Conservation (phyloP, 2,888 invertebrate genomes). For the Drosophila bunnanda region DNA sequence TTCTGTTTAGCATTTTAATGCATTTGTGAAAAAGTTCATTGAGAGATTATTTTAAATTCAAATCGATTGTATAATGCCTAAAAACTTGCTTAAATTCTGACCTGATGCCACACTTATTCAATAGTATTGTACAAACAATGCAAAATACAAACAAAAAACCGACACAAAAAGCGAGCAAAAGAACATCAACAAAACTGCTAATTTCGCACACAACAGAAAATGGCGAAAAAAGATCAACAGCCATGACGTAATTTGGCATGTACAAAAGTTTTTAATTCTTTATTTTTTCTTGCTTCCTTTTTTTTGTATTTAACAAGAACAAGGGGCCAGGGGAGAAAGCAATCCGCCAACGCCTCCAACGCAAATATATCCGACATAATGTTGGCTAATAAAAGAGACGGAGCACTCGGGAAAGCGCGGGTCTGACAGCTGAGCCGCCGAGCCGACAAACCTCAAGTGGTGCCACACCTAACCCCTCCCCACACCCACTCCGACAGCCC, state of each 20-base stretch:
- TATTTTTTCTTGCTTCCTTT: conserved; percentile 10
- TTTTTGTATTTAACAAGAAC: conserved; percentile 30
- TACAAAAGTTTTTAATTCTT: conserved; percentile 62
- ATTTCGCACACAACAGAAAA: conserved; percentile 37
- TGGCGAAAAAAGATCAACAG: conserved; percentile 35
- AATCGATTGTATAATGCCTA: conserved; percentile 5
- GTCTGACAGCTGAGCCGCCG: conserved; percentile 44
- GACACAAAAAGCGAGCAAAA: conserved; percentile 19
- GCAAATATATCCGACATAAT: conserved; percentile 72
- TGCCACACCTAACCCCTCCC: conserved; percentile 41
- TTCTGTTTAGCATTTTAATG: neutral
- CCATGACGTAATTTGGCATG: conserved; percentile 72
- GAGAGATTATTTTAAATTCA: neutral
- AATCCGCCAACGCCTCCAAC: conserved; percentile 47
- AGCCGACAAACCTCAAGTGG: conserved; percentile 75
- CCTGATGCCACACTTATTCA: conserved; percentile 37
- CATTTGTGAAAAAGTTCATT: neutral
- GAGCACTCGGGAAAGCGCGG: conserved; percentile 16
- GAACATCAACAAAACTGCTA: conserved; percentile 19
- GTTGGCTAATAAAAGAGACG: conserved; percentile 65
- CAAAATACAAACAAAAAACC: conserved; percentile 12
- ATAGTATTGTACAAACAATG: conserved; percentile 1
- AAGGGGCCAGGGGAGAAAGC: conserved; percentile 30
- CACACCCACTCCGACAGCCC: conserved; percentile 1
- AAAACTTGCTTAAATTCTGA: conserved; percentile 26